A percentile compares a stretch with the other conserved stretches of the same genome.
Evolutionary conservation across 1,140 invertebrate species (phyloP).

Genomic region (Heliconius himera): DNA sequence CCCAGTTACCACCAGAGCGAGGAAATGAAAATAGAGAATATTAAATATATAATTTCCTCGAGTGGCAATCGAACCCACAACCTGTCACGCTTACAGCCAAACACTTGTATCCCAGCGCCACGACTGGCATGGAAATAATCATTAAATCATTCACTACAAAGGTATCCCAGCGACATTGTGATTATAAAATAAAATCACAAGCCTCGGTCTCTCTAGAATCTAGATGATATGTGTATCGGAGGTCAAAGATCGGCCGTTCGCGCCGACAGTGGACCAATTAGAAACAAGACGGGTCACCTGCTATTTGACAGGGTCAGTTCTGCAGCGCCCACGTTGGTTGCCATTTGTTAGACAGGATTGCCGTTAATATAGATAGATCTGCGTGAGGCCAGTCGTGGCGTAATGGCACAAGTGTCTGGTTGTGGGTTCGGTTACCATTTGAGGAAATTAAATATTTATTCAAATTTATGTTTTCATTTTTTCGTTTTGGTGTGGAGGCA

Average conservation of each 20-base stretch:
- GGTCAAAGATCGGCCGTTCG: conserved; percentile 76
- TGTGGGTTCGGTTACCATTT: no score
- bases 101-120: no score
- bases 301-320: conserved; percentile 57
- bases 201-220: not conserved
- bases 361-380: not conserved
- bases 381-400: no score
- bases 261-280: conserved; percentile 64
- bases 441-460: no score
- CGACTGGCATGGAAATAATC: not conserved
- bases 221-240: conserved; percentile 69
- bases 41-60: no score
- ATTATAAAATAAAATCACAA: conserved; percentile 54
- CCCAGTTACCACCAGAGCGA: no score
- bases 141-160: not conserved
- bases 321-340: conserved; percentile 55
- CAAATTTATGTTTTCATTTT: no score
- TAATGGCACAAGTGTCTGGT: no score
- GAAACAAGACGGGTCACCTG: conserved; percentile 62
- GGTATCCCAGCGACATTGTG: conserved; percentile 16
- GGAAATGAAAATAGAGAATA: no score
- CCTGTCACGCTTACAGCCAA: no score
- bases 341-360: not conserved
- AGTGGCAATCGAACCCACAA: no score
- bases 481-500: no score